These are phyloP conservation scores for Calliphora vomitoria DNA, from an alignment of 2,888 invertebrate species.

Conservation along the genomic window DNA sequence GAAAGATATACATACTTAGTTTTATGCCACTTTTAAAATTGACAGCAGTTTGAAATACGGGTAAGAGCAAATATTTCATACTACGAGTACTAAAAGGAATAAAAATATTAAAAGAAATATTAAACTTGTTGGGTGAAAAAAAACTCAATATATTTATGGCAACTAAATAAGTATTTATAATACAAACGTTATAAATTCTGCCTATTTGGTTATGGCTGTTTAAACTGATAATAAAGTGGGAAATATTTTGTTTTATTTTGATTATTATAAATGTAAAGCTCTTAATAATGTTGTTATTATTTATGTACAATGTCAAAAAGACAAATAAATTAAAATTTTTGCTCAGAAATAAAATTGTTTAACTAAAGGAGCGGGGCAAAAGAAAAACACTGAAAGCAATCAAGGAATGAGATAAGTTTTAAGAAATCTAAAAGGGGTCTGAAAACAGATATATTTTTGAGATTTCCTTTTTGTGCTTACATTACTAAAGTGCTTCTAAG, in stretches of 20 bases:
- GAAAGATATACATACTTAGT: slow-evolving; percentile 1
- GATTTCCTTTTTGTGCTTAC: no score
- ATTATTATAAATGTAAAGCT: slow-evolving; percentile 40
- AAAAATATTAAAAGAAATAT: slow-evolving; percentile 36
- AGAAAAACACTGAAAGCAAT: background rate
- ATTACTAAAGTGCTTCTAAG: no score
- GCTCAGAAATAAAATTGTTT: background rate
- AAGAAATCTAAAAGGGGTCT: no score
- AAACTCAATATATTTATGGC: slow-evolving; percentile 1
- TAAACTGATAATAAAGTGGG: background rate
- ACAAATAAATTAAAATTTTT: slow-evolving; percentile 35
- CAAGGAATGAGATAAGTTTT: no score
- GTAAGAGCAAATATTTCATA: slow-evolving; percentile 9
- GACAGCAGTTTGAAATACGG: slow-evolving; percentile 57
- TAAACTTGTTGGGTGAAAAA: slow-evolving; percentile 29
- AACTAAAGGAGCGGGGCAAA: background rate
- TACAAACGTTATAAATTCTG: slow-evolving; percentile 8
- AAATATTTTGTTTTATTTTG: slow-evolving; percentile 38
- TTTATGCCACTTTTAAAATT: slow-evolving; percentile 63
- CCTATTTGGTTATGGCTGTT: background rate
- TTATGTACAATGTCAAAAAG: slow-evolving; percentile 31
- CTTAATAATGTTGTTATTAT: slow-evolving; percentile 30
- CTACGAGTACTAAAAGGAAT: background rate
- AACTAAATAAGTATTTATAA: background rate
- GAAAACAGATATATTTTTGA: no score